A percentile compares a stretch with the other conserved stretches of the same genome.
phyloP scores from a whole-genome alignment of 1,140 invertebrate genomes.

The Dryas iulia region DNA sequence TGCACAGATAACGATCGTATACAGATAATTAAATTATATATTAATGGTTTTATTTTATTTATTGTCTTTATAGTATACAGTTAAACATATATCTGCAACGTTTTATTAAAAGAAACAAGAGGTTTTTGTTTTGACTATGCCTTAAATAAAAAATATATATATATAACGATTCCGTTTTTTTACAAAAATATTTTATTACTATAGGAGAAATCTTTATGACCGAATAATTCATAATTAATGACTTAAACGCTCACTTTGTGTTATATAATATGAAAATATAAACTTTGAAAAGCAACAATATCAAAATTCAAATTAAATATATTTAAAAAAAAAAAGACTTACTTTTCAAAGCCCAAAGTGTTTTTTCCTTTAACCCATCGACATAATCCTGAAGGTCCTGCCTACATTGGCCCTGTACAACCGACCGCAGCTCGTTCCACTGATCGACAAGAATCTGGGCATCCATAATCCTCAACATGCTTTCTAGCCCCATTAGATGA shows the following conservation, averaged over 20 bases:
- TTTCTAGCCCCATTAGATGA: conserved; percentile 74
- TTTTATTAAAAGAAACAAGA: no score
- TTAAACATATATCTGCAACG: neutral
- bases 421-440: conserved; percentile 66
- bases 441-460: conserved; percentile 72
- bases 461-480: conserved; percentile 79
- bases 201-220: neutral
- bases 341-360: conserved; percentile 89
- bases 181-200: neutral
- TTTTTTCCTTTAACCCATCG: conserved; percentile 81
- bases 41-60: no score
- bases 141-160: no score
- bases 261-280: neutral
- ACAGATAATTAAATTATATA: neutral
- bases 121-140: no score
- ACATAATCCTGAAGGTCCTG: conserved; percentile 84
- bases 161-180: no score
- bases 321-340: conserved; percentile 56
- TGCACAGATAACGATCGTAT: conserved; percentile 4
- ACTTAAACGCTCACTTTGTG: neutral
- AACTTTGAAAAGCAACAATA: no score
- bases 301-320: neutral
- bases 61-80: no score
- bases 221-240: neutral
- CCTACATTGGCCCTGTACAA: conserved; percentile 74